Base-by-base conservation (phyloP, 1,140 invertebrate genomes). In the Tribolium madens region DNA sequence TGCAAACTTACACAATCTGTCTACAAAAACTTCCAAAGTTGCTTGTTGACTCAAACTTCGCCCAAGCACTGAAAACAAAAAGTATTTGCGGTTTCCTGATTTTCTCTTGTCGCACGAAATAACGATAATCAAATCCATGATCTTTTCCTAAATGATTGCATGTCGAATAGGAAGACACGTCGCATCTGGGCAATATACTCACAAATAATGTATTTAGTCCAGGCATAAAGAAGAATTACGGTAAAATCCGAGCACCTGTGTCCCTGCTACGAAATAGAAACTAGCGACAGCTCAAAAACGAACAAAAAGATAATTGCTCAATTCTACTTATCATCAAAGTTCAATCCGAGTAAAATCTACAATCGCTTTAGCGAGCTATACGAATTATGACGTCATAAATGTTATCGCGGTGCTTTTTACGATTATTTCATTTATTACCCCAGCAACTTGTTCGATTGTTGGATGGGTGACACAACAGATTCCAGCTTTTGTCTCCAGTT, bases 1-100 rank as follows among this genome's bases (percentile, higher is more conserved):
- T 75, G 79, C 74, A 80, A 80, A 80, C 79, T 80, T 78, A 75
- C 76, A 76, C 79, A 78, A 80, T 80, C 79, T 80, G 79, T 80
- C 79, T 80, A 64, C 77, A 76, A 80, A 80, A 80, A 80, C 79
- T 79, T 80, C 68, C 71, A 12, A 79, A 75, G 52, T 80, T 78
- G 77, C 78, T 80, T 80, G 79, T 80, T 78, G 79, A 80, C 79
- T 80, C 17, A 46, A 75, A 78, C 50, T 79, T 79, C 50, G 13
- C 18, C 14, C 31, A 42, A 68, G 69, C 68, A 64, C 12, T 60
- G 13, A 72, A 76, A 50, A 79, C 18, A 57, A 73, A 71, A 73
- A 75, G 76, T 21, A 15, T 12, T 15, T 18, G 33, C 50, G 57
- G 21, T 21, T 60, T 69, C 13, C 64, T 73, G 78, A 74, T 79